phyloP scores from a whole-genome alignment of 2,113 vertebrate species.

The Aleadryas rufinucha region DNA sequence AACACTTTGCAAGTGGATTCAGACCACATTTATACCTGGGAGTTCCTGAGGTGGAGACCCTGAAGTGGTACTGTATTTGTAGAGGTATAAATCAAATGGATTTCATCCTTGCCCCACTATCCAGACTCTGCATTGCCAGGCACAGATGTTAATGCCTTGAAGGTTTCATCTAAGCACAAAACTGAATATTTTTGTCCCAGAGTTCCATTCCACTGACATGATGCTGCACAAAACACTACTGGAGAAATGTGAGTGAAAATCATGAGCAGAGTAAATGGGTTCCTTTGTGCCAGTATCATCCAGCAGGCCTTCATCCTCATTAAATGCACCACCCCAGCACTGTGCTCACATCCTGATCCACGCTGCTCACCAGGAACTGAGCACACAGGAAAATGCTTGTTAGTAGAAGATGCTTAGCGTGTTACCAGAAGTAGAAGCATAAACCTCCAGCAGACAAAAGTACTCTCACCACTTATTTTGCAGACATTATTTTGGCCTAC shows the following conservation, averaged over 20 bases:
- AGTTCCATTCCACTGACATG: not conserved
- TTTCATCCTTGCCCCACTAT: not conserved
- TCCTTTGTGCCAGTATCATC: accelerated
- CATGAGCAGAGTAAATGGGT: not conserved
- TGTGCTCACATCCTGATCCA: not conserved
- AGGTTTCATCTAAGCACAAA: not conserved
- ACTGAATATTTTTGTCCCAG: not conserved
- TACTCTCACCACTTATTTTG: not conserved
- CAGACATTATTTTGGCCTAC: not conserved
- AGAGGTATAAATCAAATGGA: not conserved
- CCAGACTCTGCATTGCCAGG: not conserved
- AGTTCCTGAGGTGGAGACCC: not conserved
- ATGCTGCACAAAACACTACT: not conserved
- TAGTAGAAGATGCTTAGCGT: not conserved
- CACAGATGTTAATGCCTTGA: not conserved
- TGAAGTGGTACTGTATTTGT: not conserved
- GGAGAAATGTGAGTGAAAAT: not conserved
- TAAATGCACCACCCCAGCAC: not conserved
- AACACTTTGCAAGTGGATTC: not conserved
- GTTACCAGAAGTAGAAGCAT: not conserved
- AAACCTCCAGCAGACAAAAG: not conserved
- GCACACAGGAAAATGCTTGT: not conserved
- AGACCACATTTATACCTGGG: not conserved
- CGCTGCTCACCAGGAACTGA: not conserved
- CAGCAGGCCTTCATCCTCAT: too few species aligned